Base-by-base conservation (phyloP, 2,113 vertebrate species). In the Hemicordylus capensis region DNA sequence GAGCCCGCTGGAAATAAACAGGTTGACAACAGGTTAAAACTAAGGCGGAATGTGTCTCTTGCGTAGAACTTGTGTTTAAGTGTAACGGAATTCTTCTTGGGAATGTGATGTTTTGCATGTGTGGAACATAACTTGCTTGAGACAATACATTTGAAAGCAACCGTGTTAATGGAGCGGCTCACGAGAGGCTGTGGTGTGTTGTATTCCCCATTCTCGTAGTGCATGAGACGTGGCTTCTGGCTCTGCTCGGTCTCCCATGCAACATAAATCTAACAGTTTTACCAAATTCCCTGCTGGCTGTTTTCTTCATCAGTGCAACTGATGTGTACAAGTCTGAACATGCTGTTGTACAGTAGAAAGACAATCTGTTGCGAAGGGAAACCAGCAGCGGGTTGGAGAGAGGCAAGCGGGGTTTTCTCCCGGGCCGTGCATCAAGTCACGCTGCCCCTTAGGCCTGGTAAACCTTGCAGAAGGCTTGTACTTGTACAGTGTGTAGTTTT, bases 401-500 rank as follows among this genome's bases (percentile, higher is more conserved):
- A 87, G 87, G 76, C 72, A 82, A 84, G 75, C 2, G 63, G 85
- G 76, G 66, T 85, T 93, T 92, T 86, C 87, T 92, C 90, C 84
- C 84, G 85, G 87, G 90, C 90, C 86, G 10, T 76, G 80, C 88
- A 87, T 76, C n/a, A 26, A 56, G n/a, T 12, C 22, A 26, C 20
- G 51, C 12, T 54, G 6, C 5, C 17, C 76, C 31, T 46, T 91
- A 90, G 88, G 85, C 73, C 63, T 77, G 80, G 89, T 12, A n/a
- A n/a, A n/a, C 86, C 73, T 89, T 85, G 89, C 90, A 85, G 82
- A 80, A 63, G 87, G 81, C 66, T 81, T 88, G 0, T 28, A 75
- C 76, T 80, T 85, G 89, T n/a, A 83, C 83, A 90, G 91, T 94
- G 84, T 67, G 87, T 88, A 90, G 46, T 87, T 51, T 83, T 80